Base-by-base conservation (phyloP, 1,140 invertebrate genomes). In the Leptinotarsa lineolata region DNA sequence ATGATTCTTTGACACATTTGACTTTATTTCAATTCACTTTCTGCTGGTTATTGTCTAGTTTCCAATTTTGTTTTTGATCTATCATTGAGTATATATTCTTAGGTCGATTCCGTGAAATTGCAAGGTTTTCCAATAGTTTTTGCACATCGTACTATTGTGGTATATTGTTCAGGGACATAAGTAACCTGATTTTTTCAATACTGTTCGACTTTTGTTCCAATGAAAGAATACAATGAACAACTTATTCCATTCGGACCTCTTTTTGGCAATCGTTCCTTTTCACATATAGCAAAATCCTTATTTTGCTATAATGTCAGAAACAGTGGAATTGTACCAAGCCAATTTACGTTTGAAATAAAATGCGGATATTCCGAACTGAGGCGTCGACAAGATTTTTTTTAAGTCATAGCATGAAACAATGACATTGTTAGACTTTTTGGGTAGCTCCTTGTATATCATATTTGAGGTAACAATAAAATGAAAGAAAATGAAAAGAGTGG, bases 341-440 rank as follows among this genome's bases (percentile, higher is more conserved):
- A 68, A 20, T 48, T 48, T n/a, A 18, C 66, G 16, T 65, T 65
- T 11, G 22, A 45, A 68, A 48, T 45, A 68, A 45, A 68, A 68
- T 68, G 12, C 12, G 4, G 66, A 68, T 8, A 21, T n/a, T 45
- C 39, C 45, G 8, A 13, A 39, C 66, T 16, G 13, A 16, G 66
- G 66, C 12, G 45, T 21, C 24, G 20, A 20, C 15, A 68, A n/a
- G 13, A 68, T 20, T 48, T 39, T 48, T 18, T 68, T 22, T 30
- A 45, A 2, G 24, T 68, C 66, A 68, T 15, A 68, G 16, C 30
- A 5, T 13, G 39, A n/a, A 16, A 24, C 13, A 21, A 63, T 21
- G 20, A 63, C 15, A 30, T 8, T 30, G 30, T 30, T 30, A 63
- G 60, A 21, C 4, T 24, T 63, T 4, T 20, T 18, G 15, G 12